These are phyloP conservation scores for Siniperca knerii DNA, from an alignment of 2,113 vertebrate genomes.

Conservation along the genomic window DNA sequence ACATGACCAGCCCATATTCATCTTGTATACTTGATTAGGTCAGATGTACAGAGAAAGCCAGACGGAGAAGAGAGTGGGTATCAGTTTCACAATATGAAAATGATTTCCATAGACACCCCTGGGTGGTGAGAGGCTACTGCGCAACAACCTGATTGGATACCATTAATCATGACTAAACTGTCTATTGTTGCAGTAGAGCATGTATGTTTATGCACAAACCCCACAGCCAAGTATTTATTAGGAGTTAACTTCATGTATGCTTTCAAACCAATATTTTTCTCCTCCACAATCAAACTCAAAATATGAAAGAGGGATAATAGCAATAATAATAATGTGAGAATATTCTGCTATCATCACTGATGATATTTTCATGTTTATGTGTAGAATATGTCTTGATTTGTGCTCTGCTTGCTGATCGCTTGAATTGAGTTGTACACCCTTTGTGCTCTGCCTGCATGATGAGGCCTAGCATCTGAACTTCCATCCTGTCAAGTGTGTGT, in stretches of 20 bases:
- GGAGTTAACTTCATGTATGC: not conserved
- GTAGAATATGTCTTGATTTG: conserved; percentile 44
- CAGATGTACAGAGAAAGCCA: conserved; percentile 64
- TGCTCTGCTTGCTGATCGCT: conserved; percentile 40
- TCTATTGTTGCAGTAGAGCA: conserved; percentile 23
- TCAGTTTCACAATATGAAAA: conserved; percentile 77
- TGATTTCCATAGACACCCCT: conserved; percentile 74
- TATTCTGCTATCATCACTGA: conserved; percentile 7
- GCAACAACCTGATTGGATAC: conserved; percentile 60
- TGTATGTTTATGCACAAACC: conserved; percentile 31
- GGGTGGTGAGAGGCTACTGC: conserved; percentile 59
- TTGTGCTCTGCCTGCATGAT: conserved; percentile 66
- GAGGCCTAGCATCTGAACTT: conserved; percentile 64
- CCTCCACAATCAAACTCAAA: not conserved
- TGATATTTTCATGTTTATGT: conserved; percentile 33
- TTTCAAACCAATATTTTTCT: conserved; percentile 5
- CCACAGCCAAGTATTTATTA: conserved; percentile 24
- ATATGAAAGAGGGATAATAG: not conserved
- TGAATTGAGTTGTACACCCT: conserved; percentile 62
- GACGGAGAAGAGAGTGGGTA: conserved; percentile 67
- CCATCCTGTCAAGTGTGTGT: conserved; percentile 67
- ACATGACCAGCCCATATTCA: conserved; percentile 73
- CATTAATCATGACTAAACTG: conserved; percentile 73
- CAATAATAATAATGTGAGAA: not conserved
- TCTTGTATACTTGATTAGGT: conserved; percentile 79